Base-by-base conservation (phyloP, 2,888 invertebrate species). In the Aleiodes alternator region DNA sequence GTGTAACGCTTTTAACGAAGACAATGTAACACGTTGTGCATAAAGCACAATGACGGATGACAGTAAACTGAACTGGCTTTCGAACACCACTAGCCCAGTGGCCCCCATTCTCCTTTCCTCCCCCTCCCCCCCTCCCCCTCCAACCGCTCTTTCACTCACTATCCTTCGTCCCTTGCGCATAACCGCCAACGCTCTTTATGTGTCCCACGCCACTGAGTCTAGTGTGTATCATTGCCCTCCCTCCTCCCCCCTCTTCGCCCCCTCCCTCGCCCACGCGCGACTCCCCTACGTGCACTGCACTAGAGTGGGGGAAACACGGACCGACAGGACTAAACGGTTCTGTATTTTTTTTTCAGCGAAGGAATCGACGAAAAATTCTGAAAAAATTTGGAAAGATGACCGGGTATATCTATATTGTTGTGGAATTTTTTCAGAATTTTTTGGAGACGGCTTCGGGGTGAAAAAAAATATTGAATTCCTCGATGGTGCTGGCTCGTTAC, bases 1-100 rank as follows among this genome's bases (percentile, higher is more conserved):
- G 50, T 34, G 12, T 50, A 38, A 11, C 23, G 38, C 31, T 29
- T 43, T 68, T 48, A 38, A 8, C 23, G 31, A 64, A 64, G 0
- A 53, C 50, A 66, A 43, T 7, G 9, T 43, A 7, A 43, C 43
- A 43, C 43, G 69, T n/a, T n/a, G 5, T 12, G 38, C 64, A 69
- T 57, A 57, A 76, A 70, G 76, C 80, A 75, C 79, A 76, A 78
- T 78, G 79, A 78, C 80, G 81, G 80, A 79, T 79, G 77, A 77
- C 79, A 77, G 73, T 79, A 73, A 69, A 81, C 81, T 81, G 81
- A 80, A 72, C 69, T 73, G 72, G 78, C 77, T 77, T 75, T 78
- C 74, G 76, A 79, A 86, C 23, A 23, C 86, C 82, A 83, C 85
- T 87, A 84, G 83, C 86, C 86, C 82, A 86, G 82, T 85, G 81